Evolutionary conservation across 1,140 invertebrate genomes (phyloP).

Genomic region (Leptonema lineaticorne): DNA sequence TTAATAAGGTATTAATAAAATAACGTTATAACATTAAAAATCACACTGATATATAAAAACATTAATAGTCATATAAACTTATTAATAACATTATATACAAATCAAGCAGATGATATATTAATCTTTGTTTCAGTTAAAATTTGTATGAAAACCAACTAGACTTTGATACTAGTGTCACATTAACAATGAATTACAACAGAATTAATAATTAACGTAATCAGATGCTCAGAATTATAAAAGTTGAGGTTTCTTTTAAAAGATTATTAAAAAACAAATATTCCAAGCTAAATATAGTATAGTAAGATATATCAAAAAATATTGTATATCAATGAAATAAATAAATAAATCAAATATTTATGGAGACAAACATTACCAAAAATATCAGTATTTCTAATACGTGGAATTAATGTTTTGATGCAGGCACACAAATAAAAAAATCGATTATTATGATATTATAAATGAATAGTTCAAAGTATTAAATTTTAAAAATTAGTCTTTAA

Average conservation of each 20-base stretch:
- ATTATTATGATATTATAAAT: no score
- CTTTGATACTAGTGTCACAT: slow-evolving; percentile 7
- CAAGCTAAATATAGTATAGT: slow-evolving; percentile 22
- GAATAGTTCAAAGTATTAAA: no score
- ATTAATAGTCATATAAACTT: slow-evolving; percentile 22
- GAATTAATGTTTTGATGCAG: no score
- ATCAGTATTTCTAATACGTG: no score
- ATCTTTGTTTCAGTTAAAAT: slow-evolving; percentile 21
- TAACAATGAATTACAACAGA: not conserved
- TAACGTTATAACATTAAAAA: slow-evolving; percentile 20
- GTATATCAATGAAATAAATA: not conserved
- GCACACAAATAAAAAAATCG: no score
- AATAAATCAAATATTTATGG: not conserved
- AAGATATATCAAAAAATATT: not conserved
- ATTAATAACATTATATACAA: slow-evolving; percentile 34
- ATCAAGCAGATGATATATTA: slow-evolving; percentile 36
- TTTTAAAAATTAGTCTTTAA: not conserved
- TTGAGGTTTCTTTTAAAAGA: slow-evolving; percentile 6
- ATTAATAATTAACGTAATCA: not conserved
- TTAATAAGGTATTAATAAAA: slow-evolving; percentile 3
- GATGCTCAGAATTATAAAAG: slow-evolving; percentile 11
- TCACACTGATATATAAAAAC: slow-evolving; percentile 17
- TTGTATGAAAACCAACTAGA: not conserved
- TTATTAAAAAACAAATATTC: not conserved
- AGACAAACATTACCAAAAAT: no score